Percentiles rank a stretch among this genome's conserved stretches.
These are phyloP conservation scores for Tetranychus cinnabarinus DNA, from an alignment of 1,140 invertebrate species.

Conservation along the genomic window DNA sequence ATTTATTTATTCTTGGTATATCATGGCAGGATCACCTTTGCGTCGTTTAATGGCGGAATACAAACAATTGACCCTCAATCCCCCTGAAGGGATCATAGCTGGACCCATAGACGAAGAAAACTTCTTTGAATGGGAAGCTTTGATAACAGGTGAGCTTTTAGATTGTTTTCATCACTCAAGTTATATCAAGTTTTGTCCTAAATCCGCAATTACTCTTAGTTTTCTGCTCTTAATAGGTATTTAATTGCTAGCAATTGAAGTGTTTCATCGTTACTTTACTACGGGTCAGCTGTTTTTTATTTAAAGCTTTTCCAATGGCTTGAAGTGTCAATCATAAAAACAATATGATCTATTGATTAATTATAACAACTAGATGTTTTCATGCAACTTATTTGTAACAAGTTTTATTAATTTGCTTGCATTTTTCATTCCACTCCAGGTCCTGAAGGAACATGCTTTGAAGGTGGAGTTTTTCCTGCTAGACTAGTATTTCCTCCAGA, in stretches of 20 bases:
- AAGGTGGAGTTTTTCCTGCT: constrained; percentile 99
- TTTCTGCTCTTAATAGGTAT: background rate
- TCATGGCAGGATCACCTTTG: constrained; percentile 87
- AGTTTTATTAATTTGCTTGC: background rate
- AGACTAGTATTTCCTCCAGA: constrained; percentile 91
- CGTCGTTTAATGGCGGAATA: constrained; percentile 92
- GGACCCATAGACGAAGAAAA: constrained; percentile 96
- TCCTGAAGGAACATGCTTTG: constrained; percentile 90
- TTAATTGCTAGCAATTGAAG: background rate
- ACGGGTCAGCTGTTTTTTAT: no score
- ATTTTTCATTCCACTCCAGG: constrained; percentile 26
- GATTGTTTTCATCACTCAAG: constrained; percentile 3
- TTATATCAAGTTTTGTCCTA: background rate
- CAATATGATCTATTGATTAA: no score
- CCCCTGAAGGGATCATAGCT: constrained; percentile 86
- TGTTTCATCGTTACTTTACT: background rate
- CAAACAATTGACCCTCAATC: constrained; percentile 90
- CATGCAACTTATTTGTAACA: no score
- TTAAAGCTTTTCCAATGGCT: no score
- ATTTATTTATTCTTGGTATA: background rate
- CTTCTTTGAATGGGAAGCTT: constrained; percentile 99
- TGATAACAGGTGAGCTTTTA: constrained; percentile 43
- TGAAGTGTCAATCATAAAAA: no score
- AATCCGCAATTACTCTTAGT: constrained; percentile 1
- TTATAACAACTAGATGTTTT: no score